phyloP scores from a whole-genome alignment of 2,888 invertebrate species.

The Phlogophora meticulosa region DNA sequence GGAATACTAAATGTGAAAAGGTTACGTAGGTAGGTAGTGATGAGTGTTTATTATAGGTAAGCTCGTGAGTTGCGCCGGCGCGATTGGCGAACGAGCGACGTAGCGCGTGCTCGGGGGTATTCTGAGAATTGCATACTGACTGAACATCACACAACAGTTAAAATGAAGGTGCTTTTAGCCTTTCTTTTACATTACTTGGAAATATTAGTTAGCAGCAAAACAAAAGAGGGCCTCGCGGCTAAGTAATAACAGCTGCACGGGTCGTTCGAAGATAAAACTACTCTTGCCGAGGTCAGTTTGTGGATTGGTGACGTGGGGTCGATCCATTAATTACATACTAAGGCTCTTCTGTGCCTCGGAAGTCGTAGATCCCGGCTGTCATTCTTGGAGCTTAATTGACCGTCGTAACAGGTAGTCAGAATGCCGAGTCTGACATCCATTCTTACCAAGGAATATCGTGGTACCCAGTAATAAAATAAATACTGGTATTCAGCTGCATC shows the following conservation, averaged over 20 bases:
- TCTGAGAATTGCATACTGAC: slow-evolving; percentile 82
- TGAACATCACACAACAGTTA: slow-evolving; percentile 77
- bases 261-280: background rate
- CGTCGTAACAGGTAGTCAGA: background rate
- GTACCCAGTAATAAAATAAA: no score
- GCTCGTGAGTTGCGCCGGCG: slow-evolving; percentile 55
- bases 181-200: slow-evolving; percentile 17
- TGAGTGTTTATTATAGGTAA: slow-evolving; percentile 63
- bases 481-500: no score
- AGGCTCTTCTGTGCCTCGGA: no score
- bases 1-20: slow-evolving; percentile 85
- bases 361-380: no score
- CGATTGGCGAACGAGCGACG: slow-evolving; percentile 70
- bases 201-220: slow-evolving; percentile 2
- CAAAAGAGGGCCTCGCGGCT: background rate
- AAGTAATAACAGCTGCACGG: background rate
- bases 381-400: background rate
- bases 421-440: background rate
- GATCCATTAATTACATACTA: no score
- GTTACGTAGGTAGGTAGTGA: slow-evolving; percentile 63
- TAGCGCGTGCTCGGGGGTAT: slow-evolving; percentile 84
- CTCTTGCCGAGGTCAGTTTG: background rate
- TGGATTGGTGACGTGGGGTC: background rate
- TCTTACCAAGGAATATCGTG: no score
- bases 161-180: slow-evolving; percentile 46